A percentile compares a stretch with the other conserved stretches of the same genome.
These are phyloP conservation scores for Campylomormyrus numenius DNA, from an alignment of 2,113 vertebrate genomes.

Conservation along the genomic window DNA sequence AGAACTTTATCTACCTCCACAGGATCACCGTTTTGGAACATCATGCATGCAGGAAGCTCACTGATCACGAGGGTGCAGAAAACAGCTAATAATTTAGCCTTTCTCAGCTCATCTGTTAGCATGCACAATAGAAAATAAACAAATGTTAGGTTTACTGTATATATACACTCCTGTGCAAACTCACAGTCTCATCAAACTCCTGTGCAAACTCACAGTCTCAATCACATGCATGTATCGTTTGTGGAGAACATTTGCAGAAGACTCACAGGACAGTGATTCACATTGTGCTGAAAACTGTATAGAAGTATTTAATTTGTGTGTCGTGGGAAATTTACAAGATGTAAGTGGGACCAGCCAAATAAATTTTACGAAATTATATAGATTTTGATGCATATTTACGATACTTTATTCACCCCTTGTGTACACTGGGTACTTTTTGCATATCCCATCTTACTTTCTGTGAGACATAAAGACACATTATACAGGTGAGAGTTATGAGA, in stretches of 20 bases:
- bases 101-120: not conserved
- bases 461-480: not conserved
- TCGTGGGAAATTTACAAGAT: not conserved
- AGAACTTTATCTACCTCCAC: constrained; percentile 42
- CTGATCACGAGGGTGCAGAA: constrained; percentile 29
- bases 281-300: not conserved
- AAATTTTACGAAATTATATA: not conserved
- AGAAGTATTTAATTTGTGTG: not conserved
- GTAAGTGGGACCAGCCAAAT: not conserved
- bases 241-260: not conserved
- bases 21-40: constrained; percentile 36
- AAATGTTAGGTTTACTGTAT: not conserved
- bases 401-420: not conserved
- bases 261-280: not conserved
- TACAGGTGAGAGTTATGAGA: not conserved
- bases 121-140: not conserved
- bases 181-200: not conserved
- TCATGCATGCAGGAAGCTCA: constrained; percentile 22
- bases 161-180: not conserved
- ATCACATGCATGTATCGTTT: not conserved
- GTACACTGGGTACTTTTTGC: not conserved
- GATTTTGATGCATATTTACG: not conserved
- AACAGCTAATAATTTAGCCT: constrained; percentile 26
- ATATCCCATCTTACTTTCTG: not conserved
- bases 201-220: not conserved